Evolutionary conservation across 2,888 invertebrate genomes (phyloP).

Genomic region (Capitulum mitella): DNA sequence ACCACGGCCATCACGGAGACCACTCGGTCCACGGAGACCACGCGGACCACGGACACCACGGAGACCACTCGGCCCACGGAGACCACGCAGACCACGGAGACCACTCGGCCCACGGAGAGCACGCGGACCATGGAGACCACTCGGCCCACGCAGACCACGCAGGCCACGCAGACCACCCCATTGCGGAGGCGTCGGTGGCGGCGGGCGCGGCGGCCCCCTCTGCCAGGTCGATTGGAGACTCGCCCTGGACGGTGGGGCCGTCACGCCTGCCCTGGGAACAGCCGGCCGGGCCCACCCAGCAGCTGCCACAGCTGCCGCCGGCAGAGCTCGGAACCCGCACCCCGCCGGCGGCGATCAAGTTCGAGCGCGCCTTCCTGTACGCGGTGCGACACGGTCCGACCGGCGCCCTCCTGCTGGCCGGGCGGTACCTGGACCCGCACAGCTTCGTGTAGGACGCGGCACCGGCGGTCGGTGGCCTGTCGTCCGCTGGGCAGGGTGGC

Average conservation of each 20-base stretch:
- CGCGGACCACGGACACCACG: background rate
- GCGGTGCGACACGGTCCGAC: constrained; percentile 84
- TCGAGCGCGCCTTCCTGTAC: constrained; percentile 80
- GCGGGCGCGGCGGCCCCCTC: background rate
- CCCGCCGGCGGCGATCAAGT: constrained; percentile 56
- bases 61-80: background rate
- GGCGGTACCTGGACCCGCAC: constrained; percentile 67
- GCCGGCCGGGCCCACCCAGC: background rate
- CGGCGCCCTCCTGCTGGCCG: constrained; percentile 81
- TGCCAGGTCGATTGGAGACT: constrained; percentile 27
- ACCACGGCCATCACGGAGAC: background rate
- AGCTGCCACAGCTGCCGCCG: constrained; percentile 30
- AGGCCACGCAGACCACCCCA: constrained; percentile 23
- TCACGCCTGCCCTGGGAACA: background rate
- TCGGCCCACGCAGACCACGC: constrained; percentile 53
- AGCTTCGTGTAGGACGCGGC: constrained; percentile 18
- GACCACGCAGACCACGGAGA: constrained; percentile 19
- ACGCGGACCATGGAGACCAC: background rate
- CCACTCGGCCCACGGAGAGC: background rate
- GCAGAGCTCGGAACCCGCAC: constrained; percentile 51
- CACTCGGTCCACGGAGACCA: background rate
- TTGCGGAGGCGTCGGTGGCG: background rate
- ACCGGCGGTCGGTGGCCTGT: too few relatives aligned
- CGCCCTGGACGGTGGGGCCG: background rate
- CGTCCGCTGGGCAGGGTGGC: too few relatives aligned